Base-by-base conservation (phyloP, 2,113 vertebrate species). In the Tragelaphus strepsiceros region DNA sequence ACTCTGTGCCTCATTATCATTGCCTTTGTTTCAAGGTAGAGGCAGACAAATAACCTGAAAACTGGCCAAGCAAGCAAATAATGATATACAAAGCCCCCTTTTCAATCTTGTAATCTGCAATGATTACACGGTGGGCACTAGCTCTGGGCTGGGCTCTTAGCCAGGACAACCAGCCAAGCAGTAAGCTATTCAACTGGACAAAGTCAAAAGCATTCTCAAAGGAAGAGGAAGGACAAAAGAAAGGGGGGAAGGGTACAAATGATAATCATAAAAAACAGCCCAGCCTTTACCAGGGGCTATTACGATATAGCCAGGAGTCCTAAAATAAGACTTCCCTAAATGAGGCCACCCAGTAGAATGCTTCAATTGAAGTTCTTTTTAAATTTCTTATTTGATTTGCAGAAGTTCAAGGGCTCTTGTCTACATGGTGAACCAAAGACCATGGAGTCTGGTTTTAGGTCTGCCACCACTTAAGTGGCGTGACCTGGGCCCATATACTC, bases 11-110 rank as follows among this genome's bases (percentile, higher is more conserved):
- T 87, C 88, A 81, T 97, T 97, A 92, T 81, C 46, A 91, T 80
- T 51, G 28, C 39, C 46, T 91, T 92, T 97, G 49, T 97, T 88
- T 97, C 78, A 92, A 91, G 71, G 64, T 92, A 80, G 71, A 54
- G 81, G 82, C 64, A 96, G 94, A 83, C 51, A 95, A 51, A 96
- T 94, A 93, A 91, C 43, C 92, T 74, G 64, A 92, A 92, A 93
- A 82, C 64, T 67, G 58, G 26, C 61, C 90, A 93, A 43, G 26
- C 53, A 91, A 88, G 28, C 64, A 74, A 88, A 92, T 95, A 77
- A 91, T 88, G 86, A 64, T 71, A n/a, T 19, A 88, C 77, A 96
- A 90, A 89, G 35, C 90, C 35, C 46, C 15, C 32, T 32, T 84
- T 96, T 93, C 90, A 96, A 28, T 62, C 85, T 61, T 24, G 6